Evolutionary conservation across 2,888 invertebrate genomes (phyloP).

Genomic region (Limnephilus rhombicus): DNA sequence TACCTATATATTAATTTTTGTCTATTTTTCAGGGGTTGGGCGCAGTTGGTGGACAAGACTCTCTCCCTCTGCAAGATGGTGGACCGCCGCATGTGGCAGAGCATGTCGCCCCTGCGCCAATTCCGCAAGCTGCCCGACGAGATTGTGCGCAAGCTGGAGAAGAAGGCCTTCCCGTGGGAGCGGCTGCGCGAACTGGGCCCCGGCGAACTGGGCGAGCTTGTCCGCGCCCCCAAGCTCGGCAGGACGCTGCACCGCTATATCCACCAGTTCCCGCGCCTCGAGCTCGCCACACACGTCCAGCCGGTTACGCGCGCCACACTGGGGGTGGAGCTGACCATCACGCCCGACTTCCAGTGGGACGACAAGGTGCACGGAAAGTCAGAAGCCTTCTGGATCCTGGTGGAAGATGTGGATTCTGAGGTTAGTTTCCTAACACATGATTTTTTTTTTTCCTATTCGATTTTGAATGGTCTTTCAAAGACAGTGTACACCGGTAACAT

Average conservation of each 20-base stretch:
- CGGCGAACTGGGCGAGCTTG: conserved; percentile 97
- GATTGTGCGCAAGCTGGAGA: conserved; percentile 97
- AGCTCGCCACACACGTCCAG: conserved; percentile 97
- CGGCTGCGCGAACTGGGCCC: conserved; percentile 97
- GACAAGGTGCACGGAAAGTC: conserved; percentile 91
- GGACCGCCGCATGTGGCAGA: conserved; percentile 99
- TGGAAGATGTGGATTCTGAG: conserved; percentile 91
- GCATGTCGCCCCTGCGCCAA: conserved; percentile 98
- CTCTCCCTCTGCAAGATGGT: conserved; percentile 99
- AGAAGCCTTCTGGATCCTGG: conserved; percentile 93
- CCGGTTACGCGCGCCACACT: conserved; percentile 96
- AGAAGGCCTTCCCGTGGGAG: conserved; percentile 97
- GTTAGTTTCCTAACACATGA: background rate
- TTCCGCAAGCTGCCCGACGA: conserved; percentile 98
- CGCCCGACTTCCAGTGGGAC: conserved; percentile 99
- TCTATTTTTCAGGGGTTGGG: conserved; percentile 88
- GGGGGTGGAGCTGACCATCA: conserved; percentile 96
- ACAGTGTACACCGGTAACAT: too few species aligned
- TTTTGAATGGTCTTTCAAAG: too few species aligned
- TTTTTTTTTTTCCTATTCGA: too few species aligned
- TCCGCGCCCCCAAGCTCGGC: conserved; percentile 93
- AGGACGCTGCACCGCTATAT: conserved; percentile 89
- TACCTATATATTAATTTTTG: background rate
- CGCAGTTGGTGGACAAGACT: conserved; percentile 97
- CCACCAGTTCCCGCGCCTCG: conserved; percentile 97